phyloP scores from a whole-genome alignment of 2,888 invertebrate species.

The Morpho achilles region DNA sequence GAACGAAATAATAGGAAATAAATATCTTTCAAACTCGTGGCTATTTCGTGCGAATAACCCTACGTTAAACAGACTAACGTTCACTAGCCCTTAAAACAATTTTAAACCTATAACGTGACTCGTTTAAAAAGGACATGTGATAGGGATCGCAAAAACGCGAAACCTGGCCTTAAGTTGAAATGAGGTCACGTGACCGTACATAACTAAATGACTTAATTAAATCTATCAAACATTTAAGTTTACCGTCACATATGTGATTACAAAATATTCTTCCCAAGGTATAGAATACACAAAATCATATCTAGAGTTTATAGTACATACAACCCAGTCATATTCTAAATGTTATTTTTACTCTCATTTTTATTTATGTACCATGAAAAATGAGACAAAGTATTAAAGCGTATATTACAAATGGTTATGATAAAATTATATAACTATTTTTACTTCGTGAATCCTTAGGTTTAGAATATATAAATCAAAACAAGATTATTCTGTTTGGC shows the following conservation, averaged over 20 bases:
- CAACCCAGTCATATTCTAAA: too few relatives aligned
- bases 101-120: conserved; percentile 11
- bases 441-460: too few relatives aligned
- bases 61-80: conserved; percentile 1
- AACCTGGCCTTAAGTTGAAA: too few relatives aligned
- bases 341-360: too few relatives aligned
- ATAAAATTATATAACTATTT: too few relatives aligned
- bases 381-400: too few relatives aligned
- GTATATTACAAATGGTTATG: too few relatives aligned
- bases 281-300: neutral
- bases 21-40: neutral
- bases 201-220: conserved; percentile 6
- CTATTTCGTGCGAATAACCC: conserved; percentile 12
- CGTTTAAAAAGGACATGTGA: neutral
- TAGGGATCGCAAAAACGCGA: neutral
- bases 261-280: conserved; percentile 1
- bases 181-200: conserved; percentile 17
- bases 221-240: conserved; percentile 8
- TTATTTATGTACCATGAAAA: too few relatives aligned
- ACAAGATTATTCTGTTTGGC: too few relatives aligned
- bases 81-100: conserved; percentile 23
- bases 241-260: conserved; percentile 3
- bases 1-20: too few relatives aligned
- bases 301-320: too few relatives aligned
- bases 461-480: too few relatives aligned